These are phyloP conservation scores for Goniozus legneri DNA, from an alignment of 1,140 invertebrate species.

Conservation along the genomic window DNA sequence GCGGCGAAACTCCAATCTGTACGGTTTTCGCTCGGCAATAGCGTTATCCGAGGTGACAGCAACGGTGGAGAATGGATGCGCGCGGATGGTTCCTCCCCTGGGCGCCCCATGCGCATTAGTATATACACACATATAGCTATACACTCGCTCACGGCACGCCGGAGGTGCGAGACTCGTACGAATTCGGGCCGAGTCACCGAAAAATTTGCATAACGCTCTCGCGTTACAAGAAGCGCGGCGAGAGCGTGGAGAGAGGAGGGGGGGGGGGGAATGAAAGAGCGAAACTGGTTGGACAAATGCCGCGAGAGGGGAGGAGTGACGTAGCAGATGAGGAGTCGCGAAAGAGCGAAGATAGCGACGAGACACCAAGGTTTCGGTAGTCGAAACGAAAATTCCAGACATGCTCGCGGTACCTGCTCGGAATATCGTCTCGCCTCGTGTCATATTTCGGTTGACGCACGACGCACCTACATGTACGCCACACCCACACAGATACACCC, in stretches of 20 bases:
- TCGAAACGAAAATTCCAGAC: conserved; percentile 29
- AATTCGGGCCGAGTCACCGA: conserved; percentile 9
- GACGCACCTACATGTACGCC: conserved; percentile 2
- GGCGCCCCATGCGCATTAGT: too few relatives aligned
- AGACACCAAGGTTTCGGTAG: conserved; percentile 12
- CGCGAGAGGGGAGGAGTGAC: background rate
- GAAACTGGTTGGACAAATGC: too few relatives aligned
- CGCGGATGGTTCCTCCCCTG: too few relatives aligned
- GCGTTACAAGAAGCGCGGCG: conserved; percentile 5
- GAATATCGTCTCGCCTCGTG: conserved; percentile 37
- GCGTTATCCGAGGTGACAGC: too few relatives aligned
- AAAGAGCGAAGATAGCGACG: background rate
- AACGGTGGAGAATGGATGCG: too few relatives aligned
- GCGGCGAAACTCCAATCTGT: too few relatives aligned
- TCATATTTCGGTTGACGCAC: conserved; percentile 32
- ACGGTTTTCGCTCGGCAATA: too few relatives aligned
- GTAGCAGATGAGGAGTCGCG: background rate
- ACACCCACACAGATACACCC: too few relatives aligned
- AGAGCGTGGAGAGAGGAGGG: background rate
- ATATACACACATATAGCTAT: too few relatives aligned
- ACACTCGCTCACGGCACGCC: too few relatives aligned
- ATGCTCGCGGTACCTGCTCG: conserved; percentile 29
- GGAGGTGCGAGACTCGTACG: too few relatives aligned
- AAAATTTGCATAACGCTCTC: conserved; percentile 20
- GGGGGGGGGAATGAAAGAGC: background rate